Evolutionary conservation across 2,888 invertebrate species (phyloP).

Genomic region (Subacronicta megacephala): DNA sequence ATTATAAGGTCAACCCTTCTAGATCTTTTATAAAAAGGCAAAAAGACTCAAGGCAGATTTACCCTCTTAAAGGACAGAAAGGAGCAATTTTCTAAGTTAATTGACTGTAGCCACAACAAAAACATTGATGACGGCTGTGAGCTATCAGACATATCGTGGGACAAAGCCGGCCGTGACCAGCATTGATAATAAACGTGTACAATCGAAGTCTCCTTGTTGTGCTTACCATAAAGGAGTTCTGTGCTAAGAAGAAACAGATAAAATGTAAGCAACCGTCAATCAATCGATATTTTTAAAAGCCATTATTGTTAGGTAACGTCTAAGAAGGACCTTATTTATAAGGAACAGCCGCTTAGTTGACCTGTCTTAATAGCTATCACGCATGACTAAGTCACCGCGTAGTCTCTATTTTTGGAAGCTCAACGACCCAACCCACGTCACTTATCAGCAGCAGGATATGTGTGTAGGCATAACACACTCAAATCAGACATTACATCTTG

Average conservation of each 20-base stretch:
- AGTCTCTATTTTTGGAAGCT: not conserved
- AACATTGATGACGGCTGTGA: constrained; percentile 14
- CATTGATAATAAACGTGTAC: constrained; percentile 13
- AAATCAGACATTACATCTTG: not conserved
- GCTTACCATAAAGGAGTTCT: constrained; percentile 3
- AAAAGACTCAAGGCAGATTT: not conserved
- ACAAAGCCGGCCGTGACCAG: constrained; percentile 17
- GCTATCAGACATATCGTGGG: constrained; percentile 26
- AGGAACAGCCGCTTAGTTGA: no score
- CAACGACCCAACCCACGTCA: not conserved
- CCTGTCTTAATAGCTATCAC: not conserved
- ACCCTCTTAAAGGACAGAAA: constrained; percentile 1
- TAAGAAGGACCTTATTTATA: no score
- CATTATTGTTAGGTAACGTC: no score
- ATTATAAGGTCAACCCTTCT: no score
- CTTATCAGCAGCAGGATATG: not conserved
- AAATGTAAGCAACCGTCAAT: not conserved
- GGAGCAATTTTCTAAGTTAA: constrained; percentile 16
- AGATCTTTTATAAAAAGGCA: no score
- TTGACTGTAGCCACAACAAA: constrained; percentile 27
- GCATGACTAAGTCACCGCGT: not conserved
- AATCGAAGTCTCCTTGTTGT: constrained; percentile 8
- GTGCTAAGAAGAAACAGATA: not conserved
- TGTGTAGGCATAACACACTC: not conserved
- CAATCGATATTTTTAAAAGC: no score